Evolutionary conservation across 1,140 invertebrate species (phyloP).

Genomic region (Heliothis virescens): DNA sequence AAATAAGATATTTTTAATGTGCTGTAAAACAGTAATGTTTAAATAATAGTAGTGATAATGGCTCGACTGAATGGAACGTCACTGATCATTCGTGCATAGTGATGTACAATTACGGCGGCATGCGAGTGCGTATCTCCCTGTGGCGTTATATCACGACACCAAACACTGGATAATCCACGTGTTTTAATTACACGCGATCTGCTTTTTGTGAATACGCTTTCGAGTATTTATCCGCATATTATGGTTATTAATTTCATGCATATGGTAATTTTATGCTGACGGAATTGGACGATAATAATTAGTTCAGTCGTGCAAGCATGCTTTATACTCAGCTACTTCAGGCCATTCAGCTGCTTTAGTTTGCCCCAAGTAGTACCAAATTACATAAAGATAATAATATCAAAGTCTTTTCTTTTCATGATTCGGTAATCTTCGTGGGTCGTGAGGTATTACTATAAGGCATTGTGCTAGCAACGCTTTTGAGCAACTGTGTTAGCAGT

Average conservation of each 20-base stretch:
- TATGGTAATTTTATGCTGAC: constrained; percentile 36
- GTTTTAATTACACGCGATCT: constrained; percentile 43
- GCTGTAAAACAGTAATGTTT: constrained; percentile 3
- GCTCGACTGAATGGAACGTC: constrained; percentile 20
- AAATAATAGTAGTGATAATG: background rate
- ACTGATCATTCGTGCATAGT: constrained; percentile 12
- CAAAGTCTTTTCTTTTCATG: too few relatives aligned
- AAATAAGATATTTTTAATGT: constrained; percentile 22
- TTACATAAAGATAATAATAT: too few relatives aligned
- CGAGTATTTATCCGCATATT: constrained; percentile 40
- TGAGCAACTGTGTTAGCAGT: too few relatives aligned
- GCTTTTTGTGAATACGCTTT: constrained; percentile 49
- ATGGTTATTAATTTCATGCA: constrained; percentile 36
- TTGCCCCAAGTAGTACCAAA: too few relatives aligned
- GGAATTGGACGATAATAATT: constrained; percentile 12
- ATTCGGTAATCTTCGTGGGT: too few relatives aligned
- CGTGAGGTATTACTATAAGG: too few relatives aligned
- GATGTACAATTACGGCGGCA: constrained; percentile 47
- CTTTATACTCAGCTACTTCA: background rate
- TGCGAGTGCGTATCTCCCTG: constrained; percentile 32
- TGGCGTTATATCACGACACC: constrained; percentile 50
- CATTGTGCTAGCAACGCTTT: too few relatives aligned
- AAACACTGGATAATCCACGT: constrained; percentile 38
- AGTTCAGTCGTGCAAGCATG: constrained; percentile 22
- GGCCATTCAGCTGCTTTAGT: too few relatives aligned